Percentiles rank a stretch among this genome's conserved stretches.
Evolutionary conservation across 2,888 invertebrate species (phyloP).

Genomic region (Torymus texanus): DNA sequence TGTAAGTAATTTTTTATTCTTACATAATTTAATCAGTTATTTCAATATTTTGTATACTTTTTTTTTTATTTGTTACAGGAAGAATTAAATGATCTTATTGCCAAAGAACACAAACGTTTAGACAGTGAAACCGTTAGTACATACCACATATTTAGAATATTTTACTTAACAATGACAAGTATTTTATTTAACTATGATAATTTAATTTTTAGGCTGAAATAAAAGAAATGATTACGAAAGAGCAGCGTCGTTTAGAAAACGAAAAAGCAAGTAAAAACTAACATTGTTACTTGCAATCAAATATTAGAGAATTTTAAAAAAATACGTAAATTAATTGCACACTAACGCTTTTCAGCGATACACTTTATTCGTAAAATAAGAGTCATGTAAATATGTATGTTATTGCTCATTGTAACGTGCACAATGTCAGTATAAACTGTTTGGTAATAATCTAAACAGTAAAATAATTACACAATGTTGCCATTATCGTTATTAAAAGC

Average conservation of each 20-base stretch:
- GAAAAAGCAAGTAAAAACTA: slow-evolving; percentile 54
- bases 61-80: slow-evolving; percentile 74
- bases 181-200: background rate
- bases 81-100: slow-evolving; percentile 79
- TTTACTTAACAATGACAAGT: background rate
- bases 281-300: slow-evolving; percentile 14
- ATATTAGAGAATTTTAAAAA: slow-evolving; percentile 32
- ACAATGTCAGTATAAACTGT: too few species aligned
- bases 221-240: slow-evolving; percentile 13
- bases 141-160: background rate
- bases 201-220: slow-evolving; percentile 17
- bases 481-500: too few species aligned
- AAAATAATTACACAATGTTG: too few species aligned
- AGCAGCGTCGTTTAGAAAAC: slow-evolving; percentile 13
- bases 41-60: slow-evolving; percentile 17
- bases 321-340: background rate
- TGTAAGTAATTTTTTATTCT: slow-evolving; percentile 75
- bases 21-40: slow-evolving; percentile 18
- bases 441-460: too few species aligned
- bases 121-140: slow-evolving; percentile 68
- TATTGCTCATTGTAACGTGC: too few species aligned
- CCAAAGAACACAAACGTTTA: slow-evolving; percentile 78
- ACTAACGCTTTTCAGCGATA: background rate
- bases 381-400: too few species aligned
- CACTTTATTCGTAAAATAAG: too few species aligned